These are phyloP conservation scores for Brachionus asplanchnoidis DNA, from an alignment of 1,140 invertebrate species.

Conservation along the genomic window DNA sequence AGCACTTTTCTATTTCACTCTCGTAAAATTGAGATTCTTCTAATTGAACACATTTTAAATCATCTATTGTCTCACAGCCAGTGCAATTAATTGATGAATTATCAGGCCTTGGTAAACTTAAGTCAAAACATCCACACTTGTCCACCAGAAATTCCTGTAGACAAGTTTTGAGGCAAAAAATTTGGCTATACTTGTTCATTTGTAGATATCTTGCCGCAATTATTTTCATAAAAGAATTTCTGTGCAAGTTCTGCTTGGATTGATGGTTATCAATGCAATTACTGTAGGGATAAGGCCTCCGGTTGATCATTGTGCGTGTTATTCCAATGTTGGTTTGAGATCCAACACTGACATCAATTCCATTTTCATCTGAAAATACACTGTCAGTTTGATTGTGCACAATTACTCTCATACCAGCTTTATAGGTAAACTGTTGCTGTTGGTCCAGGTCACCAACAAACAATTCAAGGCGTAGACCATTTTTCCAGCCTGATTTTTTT, in stretches of 20 bases:
- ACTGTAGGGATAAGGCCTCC: conserved; percentile 6
- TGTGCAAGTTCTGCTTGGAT: not conserved
- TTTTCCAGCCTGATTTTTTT: not conserved
- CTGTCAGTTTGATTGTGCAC: conserved; percentile 17
- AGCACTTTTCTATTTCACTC: not conserved
- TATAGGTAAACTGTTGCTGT: not conserved
- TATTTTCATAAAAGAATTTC: not conserved
- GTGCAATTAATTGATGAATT: not conserved
- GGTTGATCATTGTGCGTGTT: not conserved
- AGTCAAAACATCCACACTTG: not conserved
- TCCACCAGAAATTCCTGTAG: not conserved
- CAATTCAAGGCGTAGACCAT: not conserved
- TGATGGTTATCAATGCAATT: not conserved
- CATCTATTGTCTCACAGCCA: not conserved
- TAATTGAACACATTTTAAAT: not conserved
- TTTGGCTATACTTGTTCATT: not conserved
- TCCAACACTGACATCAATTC: conserved; percentile 1
- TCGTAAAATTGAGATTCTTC: not conserved
- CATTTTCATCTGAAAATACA: not conserved
- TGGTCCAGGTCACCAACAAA: not conserved
- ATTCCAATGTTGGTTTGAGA: not conserved
- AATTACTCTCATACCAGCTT: not conserved
- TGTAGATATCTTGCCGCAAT: not conserved
- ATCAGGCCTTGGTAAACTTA: not conserved
- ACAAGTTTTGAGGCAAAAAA: not conserved